Evolutionary conservation across 2,888 invertebrate genomes (phyloP).

Genomic region (Eurytoma adleriae): DNA sequence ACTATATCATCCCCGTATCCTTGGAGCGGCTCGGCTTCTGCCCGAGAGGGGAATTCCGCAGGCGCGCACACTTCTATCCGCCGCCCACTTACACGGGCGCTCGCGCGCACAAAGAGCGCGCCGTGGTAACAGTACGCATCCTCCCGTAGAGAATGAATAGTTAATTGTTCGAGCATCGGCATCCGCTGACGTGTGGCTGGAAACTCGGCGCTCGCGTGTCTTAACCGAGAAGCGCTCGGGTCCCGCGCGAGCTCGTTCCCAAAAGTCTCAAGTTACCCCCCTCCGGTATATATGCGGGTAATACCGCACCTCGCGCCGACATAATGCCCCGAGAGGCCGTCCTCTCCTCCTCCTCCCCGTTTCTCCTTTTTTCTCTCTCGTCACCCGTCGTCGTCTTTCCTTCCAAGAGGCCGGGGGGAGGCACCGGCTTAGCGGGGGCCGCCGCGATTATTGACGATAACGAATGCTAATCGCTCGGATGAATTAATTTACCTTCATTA

Average conservation of each 20-base stretch:
- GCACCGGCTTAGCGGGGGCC: slow-evolving; percentile 32
- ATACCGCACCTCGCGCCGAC: slow-evolving; percentile 17
- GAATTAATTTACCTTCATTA: slow-evolving; percentile 74
- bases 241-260: slow-evolving; percentile 61
- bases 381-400: slow-evolving; percentile 5
- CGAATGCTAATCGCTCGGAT: slow-evolving; percentile 73
- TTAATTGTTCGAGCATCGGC: slow-evolving; percentile 40
- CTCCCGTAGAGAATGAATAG: slow-evolving; percentile 40
- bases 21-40: neutral
- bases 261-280: slow-evolving; percentile 70
- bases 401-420: slow-evolving; percentile 18
- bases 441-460: slow-evolving; percentile 68
- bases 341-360: slow-evolving; percentile 5
- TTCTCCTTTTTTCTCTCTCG: slow-evolving; percentile 2
- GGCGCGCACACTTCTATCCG: neutral
- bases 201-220: slow-evolving; percentile 25
- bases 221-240: slow-evolving; percentile 21
- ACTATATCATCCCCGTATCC: slow-evolving; percentile 37
- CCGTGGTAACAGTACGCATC: slow-evolving; percentile 11
- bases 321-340: slow-evolving; percentile 35
- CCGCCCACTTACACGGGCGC: neutral
- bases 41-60: neutral
- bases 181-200: slow-evolving; percentile 32
- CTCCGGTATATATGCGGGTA: neutral
- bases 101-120: slow-evolving; percentile 13